These are phyloP conservation scores for Solenopsis invicta DNA, from an alignment of 1,140 invertebrate species.

Conservation along the genomic window DNA sequence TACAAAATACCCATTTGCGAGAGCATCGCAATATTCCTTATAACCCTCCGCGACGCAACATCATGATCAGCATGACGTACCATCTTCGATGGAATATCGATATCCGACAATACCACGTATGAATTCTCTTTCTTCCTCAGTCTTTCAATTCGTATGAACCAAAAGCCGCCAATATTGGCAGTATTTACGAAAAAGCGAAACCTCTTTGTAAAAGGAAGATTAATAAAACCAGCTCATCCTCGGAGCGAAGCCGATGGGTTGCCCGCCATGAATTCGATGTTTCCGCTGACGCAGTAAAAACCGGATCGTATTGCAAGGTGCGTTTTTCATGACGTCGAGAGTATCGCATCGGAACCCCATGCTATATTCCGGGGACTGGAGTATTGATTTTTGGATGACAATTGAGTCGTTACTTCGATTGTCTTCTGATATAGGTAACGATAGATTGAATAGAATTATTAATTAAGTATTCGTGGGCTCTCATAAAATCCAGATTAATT, in stretches of 20 bases:
- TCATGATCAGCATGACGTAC: conserved; percentile 38
- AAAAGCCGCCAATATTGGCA: conserved; percentile 73
- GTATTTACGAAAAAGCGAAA: conserved; percentile 80
- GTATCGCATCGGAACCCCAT: conserved; percentile 39
- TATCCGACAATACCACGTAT: conserved; percentile 65
- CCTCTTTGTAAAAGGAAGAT: conserved; percentile 81
- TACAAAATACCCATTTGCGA: neutral
- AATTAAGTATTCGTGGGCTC: conserved; percentile 13
- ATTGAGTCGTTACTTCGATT: conserved; percentile 52
- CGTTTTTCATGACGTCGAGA: conserved; percentile 64
- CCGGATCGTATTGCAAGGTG: conserved; percentile 71
- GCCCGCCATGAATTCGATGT: conserved; percentile 81
- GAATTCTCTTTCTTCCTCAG: conserved; percentile 58
- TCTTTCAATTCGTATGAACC: conserved; percentile 57
- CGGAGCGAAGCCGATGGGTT: conserved; percentile 77
- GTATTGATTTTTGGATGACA: conserved; percentile 69
- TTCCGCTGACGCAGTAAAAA: conserved; percentile 83
- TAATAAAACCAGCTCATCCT: conserved; percentile 86
- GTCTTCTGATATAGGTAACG: conserved; percentile 22
- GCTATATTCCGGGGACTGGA: conserved; percentile 49
- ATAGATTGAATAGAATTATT: conserved; percentile 8
- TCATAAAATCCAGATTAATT: neutral
- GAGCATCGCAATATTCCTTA: conserved; percentile 47
- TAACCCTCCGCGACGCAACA: conserved; percentile 19
- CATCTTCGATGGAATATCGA: conserved; percentile 68